Conservation (phyloP, 2,888 invertebrate species). For the Lymantria dispar region DNA sequence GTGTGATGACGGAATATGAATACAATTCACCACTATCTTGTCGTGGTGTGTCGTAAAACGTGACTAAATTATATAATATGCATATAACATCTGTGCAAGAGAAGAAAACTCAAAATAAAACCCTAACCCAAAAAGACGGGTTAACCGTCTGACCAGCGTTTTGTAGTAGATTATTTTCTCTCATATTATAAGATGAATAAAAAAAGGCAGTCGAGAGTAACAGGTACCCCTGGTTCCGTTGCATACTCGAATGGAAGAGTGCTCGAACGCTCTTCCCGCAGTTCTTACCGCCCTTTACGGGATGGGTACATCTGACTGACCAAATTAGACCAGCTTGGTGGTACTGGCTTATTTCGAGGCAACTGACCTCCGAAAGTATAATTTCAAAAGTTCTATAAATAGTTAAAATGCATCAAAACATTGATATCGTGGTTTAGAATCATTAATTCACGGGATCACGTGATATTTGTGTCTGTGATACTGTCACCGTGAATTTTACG, state of each 20-base stretch:
- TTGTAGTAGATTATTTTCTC: no score
- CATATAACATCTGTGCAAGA: no score
- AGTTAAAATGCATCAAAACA: background rate
- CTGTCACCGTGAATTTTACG: no score
- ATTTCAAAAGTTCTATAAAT: background rate
- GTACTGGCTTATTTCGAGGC: conserved; percentile 27
- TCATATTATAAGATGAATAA: no score
- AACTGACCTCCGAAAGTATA: conserved; percentile 21
- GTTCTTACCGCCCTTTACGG: background rate
- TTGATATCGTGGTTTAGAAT: conserved; percentile 10
- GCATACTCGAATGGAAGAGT: background rate
- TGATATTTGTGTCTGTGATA: background rate
- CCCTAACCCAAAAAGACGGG: no score
- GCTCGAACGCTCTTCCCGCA: background rate
- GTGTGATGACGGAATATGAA: no score
- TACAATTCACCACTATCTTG: no score
- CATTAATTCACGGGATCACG: background rate
- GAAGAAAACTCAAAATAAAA: no score
- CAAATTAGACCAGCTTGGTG: conserved; percentile 31
- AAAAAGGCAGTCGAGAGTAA: background rate
- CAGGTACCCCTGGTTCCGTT: background rate
- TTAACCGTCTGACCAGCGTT: no score
- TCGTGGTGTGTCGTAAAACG: no score
- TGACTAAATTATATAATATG: no score
- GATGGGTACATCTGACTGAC: conserved; percentile 16